Evolutionary conservation across 2,888 invertebrate species (phyloP).

Genomic region (Eurytoma californica): DNA sequence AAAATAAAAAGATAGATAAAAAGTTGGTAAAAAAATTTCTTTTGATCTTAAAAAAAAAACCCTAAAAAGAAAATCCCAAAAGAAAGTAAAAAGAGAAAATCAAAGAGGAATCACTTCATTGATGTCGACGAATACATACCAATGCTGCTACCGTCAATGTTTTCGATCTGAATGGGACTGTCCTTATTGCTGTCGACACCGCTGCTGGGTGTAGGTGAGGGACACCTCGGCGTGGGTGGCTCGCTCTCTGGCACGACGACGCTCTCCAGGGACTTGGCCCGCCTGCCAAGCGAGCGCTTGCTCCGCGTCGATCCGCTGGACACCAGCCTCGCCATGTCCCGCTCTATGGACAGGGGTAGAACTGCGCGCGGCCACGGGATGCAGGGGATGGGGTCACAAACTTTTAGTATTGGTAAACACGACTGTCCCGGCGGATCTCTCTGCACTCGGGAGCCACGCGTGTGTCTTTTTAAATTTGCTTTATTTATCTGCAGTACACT

Average conservation of each 20-base stretch:
- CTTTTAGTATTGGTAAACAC: too few relatives aligned
- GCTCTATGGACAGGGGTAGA: slow-evolving; percentile 73
- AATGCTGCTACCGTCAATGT: slow-evolving; percentile 79
- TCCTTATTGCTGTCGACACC: slow-evolving; percentile 91
- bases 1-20: too few relatives aligned
- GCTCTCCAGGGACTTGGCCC: slow-evolving; percentile 72
- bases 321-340: slow-evolving; percentile 72
- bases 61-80: background rate
- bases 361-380: slow-evolving; percentile 64
- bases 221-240: slow-evolving; percentile 81
- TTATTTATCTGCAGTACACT: too few relatives aligned
- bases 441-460: too few relatives aligned
- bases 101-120: background rate
- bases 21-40: too few relatives aligned
- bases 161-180: slow-evolving; percentile 90
- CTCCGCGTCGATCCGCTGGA: slow-evolving; percentile 59
- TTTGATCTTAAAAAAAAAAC: background rate
- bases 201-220: slow-evolving; percentile 92
- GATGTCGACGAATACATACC: slow-evolving; percentile 69
- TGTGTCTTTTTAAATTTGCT: too few relatives aligned
- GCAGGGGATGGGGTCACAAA: slow-evolving; percentile 39
- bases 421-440: too few relatives aligned
- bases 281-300: slow-evolving; percentile 67
- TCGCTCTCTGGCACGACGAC: slow-evolving; percentile 75
- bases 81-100: background rate